Evolutionary conservation across 1,140 invertebrate genomes (phyloP), one percentile per base, ranked within the genome.

Genomic region (Dryas iulia): DNA sequence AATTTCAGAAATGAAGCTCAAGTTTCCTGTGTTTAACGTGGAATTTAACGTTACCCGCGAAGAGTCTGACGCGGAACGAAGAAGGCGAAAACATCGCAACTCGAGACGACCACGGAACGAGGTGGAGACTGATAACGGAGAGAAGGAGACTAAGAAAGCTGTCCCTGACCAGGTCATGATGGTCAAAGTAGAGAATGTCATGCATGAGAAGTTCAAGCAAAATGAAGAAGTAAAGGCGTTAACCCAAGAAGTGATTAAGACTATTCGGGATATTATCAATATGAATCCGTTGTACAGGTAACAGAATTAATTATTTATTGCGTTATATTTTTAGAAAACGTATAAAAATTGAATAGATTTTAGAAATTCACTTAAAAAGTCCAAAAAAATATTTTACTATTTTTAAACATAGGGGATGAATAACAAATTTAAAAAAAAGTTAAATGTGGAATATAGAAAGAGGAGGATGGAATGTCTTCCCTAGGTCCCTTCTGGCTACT

Each of bases 231-330:
- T 99, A 21, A 99, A 99, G 93, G 98, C 98, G 2, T 84, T 99
- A 52, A 98, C 97, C 0, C 98, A 99, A 91, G 98, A 99, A 93
- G 95, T 99, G 67, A 98, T 99, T 7, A 99, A 99, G 92, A 99
- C 98, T 0, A 99, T 99, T 56, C 93, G 98, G 57, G 98, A 99
- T 91, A 99, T 99, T 71, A 99, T 99, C 65, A 96, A 96, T 65
- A 94, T 99, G 92, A 99, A 99, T 94, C 97, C 98, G 2, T 92
- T 99, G 24, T 99, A 99, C 87, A 93, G 93, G 93, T 93, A 18
- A 56, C 14, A 18, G 6, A 28, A 3, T 28, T 3, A 28, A 28
- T n/a, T n/a, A n/a, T n/a, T n/a, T n/a, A n/a, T n/a, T n/a, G n/a
- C n/a, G n/a, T n/a, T n/a, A n/a, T n/a, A n/a, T n/a, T n/a, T n/a